Evolutionary conservation across 64 coral and sea anemone genomes (phyloP), one percentile per base, ranked within the genome.

Genomic region (Platygyra sinensis): DNA sequence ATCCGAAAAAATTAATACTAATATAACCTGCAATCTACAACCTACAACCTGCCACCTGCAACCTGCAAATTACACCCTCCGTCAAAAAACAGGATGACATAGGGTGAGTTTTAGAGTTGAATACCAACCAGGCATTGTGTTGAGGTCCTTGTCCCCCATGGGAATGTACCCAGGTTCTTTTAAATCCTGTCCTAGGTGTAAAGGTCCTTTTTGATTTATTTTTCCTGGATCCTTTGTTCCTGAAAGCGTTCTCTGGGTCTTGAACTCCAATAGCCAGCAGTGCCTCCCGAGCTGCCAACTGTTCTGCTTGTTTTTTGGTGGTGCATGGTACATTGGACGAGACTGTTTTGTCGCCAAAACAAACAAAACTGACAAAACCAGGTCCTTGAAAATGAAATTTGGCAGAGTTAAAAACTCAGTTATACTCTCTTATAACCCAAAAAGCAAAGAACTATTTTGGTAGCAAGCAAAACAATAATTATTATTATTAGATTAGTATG

Each of bases 291-390:
- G 96, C 96, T 27, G 91, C 96, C 46, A 80, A 49, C 52, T 98
- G 96, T 46, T 98, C 94, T 30, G 96, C 90, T 67, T 61, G 86
- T 82, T 99, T 99, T 65, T 99, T 99, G 33, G 77, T 91, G 10
- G 80, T 73, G 51, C 62, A 98, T 36, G 60, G 69, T 57, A 67
- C 73, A 31, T 51, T 76, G 59, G 80, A 33, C 27, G 86, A 75
- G 74, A 90, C 71, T 62, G 62, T 42, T 28, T 90, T 90, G 8
- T 89, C 88, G 67, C 91, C 69, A 91, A 95, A 93, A 20, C 50
- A 67, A 74, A 90, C 96, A 75, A 31, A 80, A 52, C 89, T 94
- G 63, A 79, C 83, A 79, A 90, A 95, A 30, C 62, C 74, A 89
- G 61, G 27, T 42, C 25, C 74, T 89, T 79, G 51, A 24, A 52